Evolutionary conservation across 2,888 invertebrate genomes (phyloP), one percentile per base, ranked within the genome.

Genomic region (Pristionchus japonicus): DNA sequence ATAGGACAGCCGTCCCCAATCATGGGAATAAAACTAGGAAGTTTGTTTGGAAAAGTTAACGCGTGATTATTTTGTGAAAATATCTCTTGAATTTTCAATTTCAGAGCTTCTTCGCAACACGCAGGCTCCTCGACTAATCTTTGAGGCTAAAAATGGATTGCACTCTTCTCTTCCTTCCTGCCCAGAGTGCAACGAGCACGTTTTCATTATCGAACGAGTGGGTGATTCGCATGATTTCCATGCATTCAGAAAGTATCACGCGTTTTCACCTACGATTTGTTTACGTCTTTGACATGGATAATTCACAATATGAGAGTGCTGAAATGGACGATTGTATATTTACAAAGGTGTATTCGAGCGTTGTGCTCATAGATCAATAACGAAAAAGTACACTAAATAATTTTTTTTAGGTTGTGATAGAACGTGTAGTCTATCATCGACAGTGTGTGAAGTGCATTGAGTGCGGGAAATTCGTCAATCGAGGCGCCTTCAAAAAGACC

Each of bases 161-260:
- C 88, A 88, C 43, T 88, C 85, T 20, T 87, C 87, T 27, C 88
- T 89, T 20, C 89, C 89, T 17, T 34, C 64, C 13, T 89, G 89
- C 57, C 89, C 89, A 57, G 52, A 57, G 47, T 89, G 89, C 84
- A 80, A 87, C n/a, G 89, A 88, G 23, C 89, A 89, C 64, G 88
- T 89, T 6, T 88, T 89, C 84, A 88, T 89, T 47, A 70, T 89
- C 17, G 84, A 89, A 57, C 23, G 89, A 74, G 89, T 89, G 43
- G 27, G 40, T 31, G n/a, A 23, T 37, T 70, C 70, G 20, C 70
- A 17, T 37, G 70, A 70, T 70, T 20, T 37, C 37, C 15, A 20
- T 40, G 37, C 6, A 70, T 70, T 4, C 20, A 20, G 2, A 9
- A 37, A 34, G 20, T 2, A 70, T 70, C 34, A 67, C n/a, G 31